Evolutionary conservation across 2,888 invertebrate species (phyloP).

Genomic region (Microctonus brassicae): DNA sequence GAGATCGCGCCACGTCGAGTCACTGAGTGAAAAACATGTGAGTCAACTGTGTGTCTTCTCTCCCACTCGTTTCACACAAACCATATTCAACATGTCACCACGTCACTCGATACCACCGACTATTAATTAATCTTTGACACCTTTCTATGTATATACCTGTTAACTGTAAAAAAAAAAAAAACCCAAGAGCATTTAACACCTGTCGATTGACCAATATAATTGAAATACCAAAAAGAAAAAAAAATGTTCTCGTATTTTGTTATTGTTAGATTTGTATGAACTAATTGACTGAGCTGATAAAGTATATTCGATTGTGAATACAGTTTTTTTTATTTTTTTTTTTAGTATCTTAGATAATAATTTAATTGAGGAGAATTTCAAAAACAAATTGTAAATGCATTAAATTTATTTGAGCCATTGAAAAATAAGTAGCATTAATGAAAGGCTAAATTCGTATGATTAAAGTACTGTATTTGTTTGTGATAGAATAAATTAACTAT

Average conservation of each 20-base stretch:
- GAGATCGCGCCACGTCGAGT: slow-evolving; percentile 40
- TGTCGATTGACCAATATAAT: background rate
- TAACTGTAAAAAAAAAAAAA: background rate
- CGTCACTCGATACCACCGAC: slow-evolving; percentile 1
- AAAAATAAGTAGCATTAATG: background rate
- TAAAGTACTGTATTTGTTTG: background rate
- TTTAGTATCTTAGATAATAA: no score
- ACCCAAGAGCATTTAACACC: background rate
- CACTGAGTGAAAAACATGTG: slow-evolving; percentile 47
- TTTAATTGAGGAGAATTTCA: no score
- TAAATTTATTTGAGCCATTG: background rate
- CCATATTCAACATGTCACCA: background rate
- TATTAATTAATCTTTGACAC: slow-evolving; percentile 8
- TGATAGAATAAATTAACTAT: background rate
- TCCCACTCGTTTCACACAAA: slow-evolving; percentile 15
- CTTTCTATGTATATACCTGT: background rate
- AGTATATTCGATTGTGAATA: background rate
- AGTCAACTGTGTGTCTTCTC: slow-evolving; percentile 13
- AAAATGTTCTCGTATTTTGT: background rate
- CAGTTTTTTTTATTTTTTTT: no score
- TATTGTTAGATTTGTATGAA: background rate
- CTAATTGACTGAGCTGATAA: background rate
- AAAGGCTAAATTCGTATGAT: background rate
- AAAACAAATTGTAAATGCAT: background rate
- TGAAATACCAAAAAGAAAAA: background rate